Base-by-base conservation (phyloP, 2,888 invertebrate species). In the Noctua janthina region DNA sequence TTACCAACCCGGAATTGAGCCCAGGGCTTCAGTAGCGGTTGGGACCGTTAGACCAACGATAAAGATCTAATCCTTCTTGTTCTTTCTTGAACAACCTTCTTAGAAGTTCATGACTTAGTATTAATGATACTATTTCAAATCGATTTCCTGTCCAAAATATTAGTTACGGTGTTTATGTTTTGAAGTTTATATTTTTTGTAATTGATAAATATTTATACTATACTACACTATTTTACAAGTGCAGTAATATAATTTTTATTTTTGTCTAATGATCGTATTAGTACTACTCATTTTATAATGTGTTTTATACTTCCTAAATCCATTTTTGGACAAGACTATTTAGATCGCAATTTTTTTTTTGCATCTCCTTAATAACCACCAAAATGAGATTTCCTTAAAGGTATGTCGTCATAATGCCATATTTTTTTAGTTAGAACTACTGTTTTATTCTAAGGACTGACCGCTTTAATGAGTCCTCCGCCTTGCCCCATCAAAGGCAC, bases 371-470 rank as follows among this genome's bases (percentile, higher is more conserved):
- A 35, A 20, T 3, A 17, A 46, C 8, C 1, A 64, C 73, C 2
- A 46, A 64, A 81, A 46, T 81, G n/a, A 13, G n/a, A 6, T 29
- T 23, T 54, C 35, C 35, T 64, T 54, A n/a, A 8, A 46, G 68
- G 68, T 35, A 46, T 79, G n/a, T 62, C 29, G 35, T 71, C 46
- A 39, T 20, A 8, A 3, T 35, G 7, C 15, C 17, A 8, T 29
- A 35, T 10, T 20, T 20, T 66, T 1, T 39, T 39, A 66, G 35
- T 20, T 39, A 11, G 11, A 20, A 66, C 10, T 39, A 66, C 20
- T 35, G 35, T 35, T 64, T 17, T 10, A 20, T 66, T 66, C 4
- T 20, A 64, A 4, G 6, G 13, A 5, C 54, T 1, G 3, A 39
- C 39, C 5, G 5, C 39, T 39, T 39, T 39, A 39, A 39, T 39